Percentiles rank a stretch among this genome's conserved stretches.
Evolutionary conservation across 1,140 invertebrate genomes (phyloP).

Genomic region (Drosophila mojavensis): DNA sequence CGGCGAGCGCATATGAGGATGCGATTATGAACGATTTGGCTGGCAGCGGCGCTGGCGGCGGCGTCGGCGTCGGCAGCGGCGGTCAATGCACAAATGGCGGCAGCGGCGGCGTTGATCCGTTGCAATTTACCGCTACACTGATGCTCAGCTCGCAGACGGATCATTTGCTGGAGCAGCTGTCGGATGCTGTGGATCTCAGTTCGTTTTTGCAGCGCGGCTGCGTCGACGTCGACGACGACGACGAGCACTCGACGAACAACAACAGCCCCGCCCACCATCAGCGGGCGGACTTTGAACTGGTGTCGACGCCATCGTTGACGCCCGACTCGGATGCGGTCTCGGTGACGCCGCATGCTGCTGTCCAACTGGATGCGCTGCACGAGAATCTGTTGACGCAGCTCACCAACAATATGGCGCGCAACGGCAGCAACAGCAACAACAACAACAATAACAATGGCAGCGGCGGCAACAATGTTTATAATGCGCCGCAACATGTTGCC

Average conservation of each 20-base stretch:
- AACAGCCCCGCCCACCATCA: slow-evolving; percentile 76
- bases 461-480: slow-evolving; percentile 60
- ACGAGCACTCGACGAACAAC: slow-evolving; percentile 84
- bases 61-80: slow-evolving; percentile 74
- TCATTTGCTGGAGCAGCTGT: slow-evolving; percentile 89
- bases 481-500: slow-evolving; percentile 82
- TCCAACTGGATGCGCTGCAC: slow-evolving; percentile 87
- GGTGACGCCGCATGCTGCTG: slow-evolving; percentile 84
- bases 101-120: slow-evolving; percentile 86
- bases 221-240: slow-evolving; percentile 84
- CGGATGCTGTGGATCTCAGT: slow-evolving; percentile 90
- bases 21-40: slow-evolving; percentile 93
- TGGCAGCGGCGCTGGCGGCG: slow-evolving; percentile 1
- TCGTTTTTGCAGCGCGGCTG: slow-evolving; percentile 88
- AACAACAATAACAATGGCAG: too few relatives aligned
- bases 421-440: slow-evolving; percentile 21
- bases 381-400: slow-evolving; percentile 85
- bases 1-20: slow-evolving; percentile 89
- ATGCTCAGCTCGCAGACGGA: slow-evolving; percentile 91
- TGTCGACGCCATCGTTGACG: slow-evolving; percentile 86
- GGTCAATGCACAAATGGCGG: slow-evolving; percentile 61
- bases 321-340: slow-evolving; percentile 86
- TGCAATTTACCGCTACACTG: slow-evolving; percentile 92
- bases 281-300: slow-evolving; percentile 85
- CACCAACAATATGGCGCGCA: slow-evolving; percentile 84